Percentiles rank a stretch among this genome's conserved stretches.
These are phyloP conservation scores for Heteromurus nitidus DNA, from an alignment of 2,888 invertebrate species.

Conservation along the genomic window DNA sequence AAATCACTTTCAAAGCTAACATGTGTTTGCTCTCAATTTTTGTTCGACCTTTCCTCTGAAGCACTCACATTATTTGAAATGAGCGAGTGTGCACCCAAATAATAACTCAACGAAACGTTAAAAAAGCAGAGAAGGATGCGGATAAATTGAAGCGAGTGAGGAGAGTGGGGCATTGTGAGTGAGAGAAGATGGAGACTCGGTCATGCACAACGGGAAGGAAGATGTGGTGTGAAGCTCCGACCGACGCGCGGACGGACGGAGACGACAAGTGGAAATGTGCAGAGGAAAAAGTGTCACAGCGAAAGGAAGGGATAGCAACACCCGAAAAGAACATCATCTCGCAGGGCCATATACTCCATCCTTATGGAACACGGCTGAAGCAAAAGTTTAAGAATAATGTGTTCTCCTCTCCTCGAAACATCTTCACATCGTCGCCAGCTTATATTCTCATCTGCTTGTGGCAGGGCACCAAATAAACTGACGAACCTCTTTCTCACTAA, in stretches of 20 bases:
- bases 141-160: neutral
- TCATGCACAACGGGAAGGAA: neutral
- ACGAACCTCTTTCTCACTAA: too few species aligned
- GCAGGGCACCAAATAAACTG: too few species aligned
- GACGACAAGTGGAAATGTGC: slow-evolving; percentile 34
- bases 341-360: neutral
- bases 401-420: too few species aligned
- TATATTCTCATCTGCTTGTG: too few species aligned
- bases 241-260: slow-evolving; percentile 17
- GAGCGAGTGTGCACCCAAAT: neutral
- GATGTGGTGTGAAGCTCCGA: neutral
- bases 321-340: slow-evolving; percentile 5
- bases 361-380: neutral
- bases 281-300: slow-evolving; percentile 25
- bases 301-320: slow-evolving; percentile 34
- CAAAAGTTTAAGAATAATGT: too few species aligned
- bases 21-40: too few species aligned
- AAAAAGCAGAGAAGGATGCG: neutral
- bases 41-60: too few species aligned
- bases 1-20: too few species aligned
- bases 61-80: neutral
- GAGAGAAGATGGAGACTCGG: too few species aligned
- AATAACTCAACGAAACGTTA: neutral
- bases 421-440: too few species aligned
- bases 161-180: neutral